Percentiles rank a stretch among this genome's conserved stretches.
These are phyloP conservation scores for Ostrea edulis DNA, from an alignment of 1,140 invertebrate genomes.

Conservation along the genomic window DNA sequence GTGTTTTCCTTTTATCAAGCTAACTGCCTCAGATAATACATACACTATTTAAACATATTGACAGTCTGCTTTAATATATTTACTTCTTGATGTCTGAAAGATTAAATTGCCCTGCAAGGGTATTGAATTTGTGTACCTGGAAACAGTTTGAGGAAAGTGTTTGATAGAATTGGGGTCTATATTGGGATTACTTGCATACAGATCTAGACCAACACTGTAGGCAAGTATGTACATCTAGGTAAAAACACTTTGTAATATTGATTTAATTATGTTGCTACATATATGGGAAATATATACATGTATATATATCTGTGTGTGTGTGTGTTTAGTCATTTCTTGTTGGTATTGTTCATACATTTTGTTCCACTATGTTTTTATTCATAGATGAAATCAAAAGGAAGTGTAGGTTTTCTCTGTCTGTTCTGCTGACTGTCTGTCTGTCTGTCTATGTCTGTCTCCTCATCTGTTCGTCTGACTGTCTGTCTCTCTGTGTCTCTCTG, in stretches of 20 bases:
- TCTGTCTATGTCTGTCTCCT: no score
- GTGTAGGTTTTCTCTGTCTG: no score
- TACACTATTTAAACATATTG: neutral
- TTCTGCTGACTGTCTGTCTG: no score
- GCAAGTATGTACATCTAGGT: neutral
- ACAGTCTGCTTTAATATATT: neutral
- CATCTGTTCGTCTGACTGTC: no score
- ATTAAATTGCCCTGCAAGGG: neutral
- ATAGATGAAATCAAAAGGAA: no score
- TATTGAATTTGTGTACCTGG: neutral
- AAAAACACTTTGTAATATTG: neutral
- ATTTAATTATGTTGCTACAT: no score
- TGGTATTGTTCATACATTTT: no score
- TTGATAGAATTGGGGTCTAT: neutral
- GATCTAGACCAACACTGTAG: neutral
- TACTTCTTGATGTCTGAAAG: constrained; percentile 7
- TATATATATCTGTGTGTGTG: no score
- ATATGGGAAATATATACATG: no score
- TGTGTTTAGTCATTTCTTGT: no score
- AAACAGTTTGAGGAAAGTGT: neutral
- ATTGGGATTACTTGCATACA: neutral
- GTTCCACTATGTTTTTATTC: no score
- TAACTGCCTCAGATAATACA: neutral
- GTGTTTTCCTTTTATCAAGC: constrained; percentile 9
- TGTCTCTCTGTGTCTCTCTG: no score